Evolutionary conservation across 92 coral and sea anemone species (phyloP), one percentile per base, ranked within the genome.

Genomic region (Parazoanthus darwini): DNA sequence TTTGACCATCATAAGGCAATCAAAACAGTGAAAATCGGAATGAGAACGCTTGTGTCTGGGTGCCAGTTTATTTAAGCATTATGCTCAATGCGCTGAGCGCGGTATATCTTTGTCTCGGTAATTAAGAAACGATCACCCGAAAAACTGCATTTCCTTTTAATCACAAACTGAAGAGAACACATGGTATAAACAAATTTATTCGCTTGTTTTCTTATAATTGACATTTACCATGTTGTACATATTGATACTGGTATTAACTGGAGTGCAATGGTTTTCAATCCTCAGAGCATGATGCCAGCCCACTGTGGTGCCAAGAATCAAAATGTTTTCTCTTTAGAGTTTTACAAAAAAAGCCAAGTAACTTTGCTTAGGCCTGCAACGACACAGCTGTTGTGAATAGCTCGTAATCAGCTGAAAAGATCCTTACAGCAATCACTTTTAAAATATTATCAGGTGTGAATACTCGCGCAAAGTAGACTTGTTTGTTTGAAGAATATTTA

Each of bases 41-140:
- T 84, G 78, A 73, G 77, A 84, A 46, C 44, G 42, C 26, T 43
- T 70, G 79, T 70, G 87, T 84, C 87, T 84, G 87, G 37, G 37
- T 29, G 79, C 77, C 87, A 84, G 87, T 84, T 84, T 84, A 84
- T 84, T 70, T 84, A 84, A 84, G 75, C 87, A 84, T 84, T 84
- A 84, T 25, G 4, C 59, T 39, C 78, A 23, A 71, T 70, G 79
- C 66, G 87, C 42, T 48, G 36, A 4, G 37, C 51, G 35, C 82
- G 65, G 67, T 54, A 23, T 35, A 79, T 50, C 66, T 79, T 16
- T 79, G n/a, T 39, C 42, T 54, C 25, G 78, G 87, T 84, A 84
- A 84, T 84, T 84, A 84, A 84, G 43, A 84, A 84, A 74, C 87
- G 66, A 84, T 84, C 87, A 84, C 77, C 67, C 36, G 79, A 71